Evolutionary conservation across 2,113 vertebrate species (phyloP), one percentile per base, ranked within the genome.

Genomic region (Aegithalos caudatus): DNA sequence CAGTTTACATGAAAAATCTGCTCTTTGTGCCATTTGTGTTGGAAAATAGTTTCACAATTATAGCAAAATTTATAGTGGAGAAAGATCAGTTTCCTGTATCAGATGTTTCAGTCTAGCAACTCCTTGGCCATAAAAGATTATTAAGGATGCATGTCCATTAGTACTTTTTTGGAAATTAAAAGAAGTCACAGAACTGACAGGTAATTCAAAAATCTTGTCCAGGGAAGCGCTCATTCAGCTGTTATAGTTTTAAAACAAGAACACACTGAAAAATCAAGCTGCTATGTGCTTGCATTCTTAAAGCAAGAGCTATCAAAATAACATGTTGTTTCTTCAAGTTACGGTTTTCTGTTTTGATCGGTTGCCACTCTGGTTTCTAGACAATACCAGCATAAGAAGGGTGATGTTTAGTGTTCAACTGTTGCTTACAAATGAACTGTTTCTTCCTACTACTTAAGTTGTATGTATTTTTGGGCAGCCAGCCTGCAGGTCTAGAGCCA

Each of bases 261-360:
- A 56, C 37, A 80, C 1, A 7, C n/a, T 78, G 81, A 47, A 86
- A 95, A 93, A 90, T 77, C 69, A 95, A 88, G 57, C 61, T 81
- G 66, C 19, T 81, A 47, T 44, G 28, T 66, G 38, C 81, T 86
- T 90, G 48, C 14, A 67, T 79, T 89, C 78, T 86, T 86, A 74
- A 92, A 92, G 81, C 19, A 78, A 88, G 57, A 9, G 1, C 42
- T 91, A 95, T 78, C 81, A 94, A 96, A 96, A 92, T 86, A 95
- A 61, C 80, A 78, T 45, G 33, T 64, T 84, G 47, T 78, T 92
- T 67, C 72, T 81, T 67, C 70, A 91, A 92, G 60, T 66, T 84
- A 45, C 7, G 17, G 9, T 66, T 92, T 81, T 86, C 65, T 94
- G 69, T 37, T 95, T 96, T 88, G 89, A 86, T 94, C 62, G 21